Conservation (phyloP, 1,140 invertebrate species). For the Mamestra configurata region DNA sequence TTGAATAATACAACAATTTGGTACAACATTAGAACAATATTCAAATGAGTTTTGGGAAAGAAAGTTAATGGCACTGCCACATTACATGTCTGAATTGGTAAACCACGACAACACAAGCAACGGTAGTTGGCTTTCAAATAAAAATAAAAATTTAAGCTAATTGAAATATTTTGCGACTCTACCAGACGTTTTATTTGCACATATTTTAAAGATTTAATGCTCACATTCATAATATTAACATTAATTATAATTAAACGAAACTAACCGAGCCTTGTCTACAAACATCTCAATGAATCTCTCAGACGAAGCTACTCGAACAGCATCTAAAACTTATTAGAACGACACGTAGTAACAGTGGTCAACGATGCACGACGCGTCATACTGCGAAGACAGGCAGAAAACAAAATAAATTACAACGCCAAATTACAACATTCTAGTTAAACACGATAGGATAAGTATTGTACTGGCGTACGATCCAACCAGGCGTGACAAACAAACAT, state of each 20-base stretch:
- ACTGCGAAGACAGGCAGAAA: constrained; percentile 65
- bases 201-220: constrained; percentile 8
- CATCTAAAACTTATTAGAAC: constrained; percentile 48
- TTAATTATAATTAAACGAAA: constrained; percentile 16
- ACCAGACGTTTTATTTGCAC: background rate
- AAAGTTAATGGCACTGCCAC: constrained; percentile 31
- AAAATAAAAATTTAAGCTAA: background rate
- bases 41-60: constrained; percentile 31
- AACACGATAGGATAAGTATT: constrained; percentile 74
- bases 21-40: constrained; percentile 45
- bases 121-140: background rate
- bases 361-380: constrained; percentile 64
- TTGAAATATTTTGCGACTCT: background rate
- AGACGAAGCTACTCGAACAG: constrained; percentile 41
- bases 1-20: constrained; percentile 61
- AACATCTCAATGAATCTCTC: constrained; percentile 45
- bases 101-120: background rate
- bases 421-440: constrained; percentile 74
- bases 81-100: constrained; percentile 15
- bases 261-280: constrained; percentile 28
- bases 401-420: constrained; percentile 74
- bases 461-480: constrained; percentile 65
- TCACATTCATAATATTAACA: constrained; percentile 23
- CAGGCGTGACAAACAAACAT: constrained; percentile 84
- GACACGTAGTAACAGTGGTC: constrained; percentile 56